Evolutionary conservation across 2,888 invertebrate species (phyloP).

Genomic region (Drosophila atripex): DNA sequence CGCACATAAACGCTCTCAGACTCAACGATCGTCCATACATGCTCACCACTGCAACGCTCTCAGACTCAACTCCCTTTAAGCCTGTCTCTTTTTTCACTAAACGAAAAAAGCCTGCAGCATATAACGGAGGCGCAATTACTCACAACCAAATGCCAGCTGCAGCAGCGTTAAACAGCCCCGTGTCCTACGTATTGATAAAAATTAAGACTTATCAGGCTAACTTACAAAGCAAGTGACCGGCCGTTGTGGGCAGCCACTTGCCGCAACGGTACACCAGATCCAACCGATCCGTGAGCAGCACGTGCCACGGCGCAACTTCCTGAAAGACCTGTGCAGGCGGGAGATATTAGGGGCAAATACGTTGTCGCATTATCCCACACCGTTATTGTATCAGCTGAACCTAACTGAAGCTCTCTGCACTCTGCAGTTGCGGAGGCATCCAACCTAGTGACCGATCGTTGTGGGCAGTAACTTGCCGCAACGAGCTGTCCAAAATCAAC

Average conservation of each 20-base stretch:
- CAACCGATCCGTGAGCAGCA: not conserved
- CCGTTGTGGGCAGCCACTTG: slow-evolving; percentile 1
- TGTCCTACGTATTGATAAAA: slow-evolving; percentile 1
- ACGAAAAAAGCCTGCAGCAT: slow-evolving; percentile 6
- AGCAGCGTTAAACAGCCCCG: not conserved
- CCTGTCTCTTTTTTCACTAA: not conserved
- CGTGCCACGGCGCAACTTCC: not conserved
- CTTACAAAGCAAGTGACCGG: not conserved
- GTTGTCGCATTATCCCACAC: too few relatives aligned
- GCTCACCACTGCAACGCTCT: not conserved
- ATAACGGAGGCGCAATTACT: not conserved
- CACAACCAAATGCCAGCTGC: too few relatives aligned
- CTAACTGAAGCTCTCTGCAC: too few relatives aligned
- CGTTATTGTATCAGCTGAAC: too few relatives aligned
- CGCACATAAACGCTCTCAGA: not conserved
- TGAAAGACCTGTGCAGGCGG: too few relatives aligned
- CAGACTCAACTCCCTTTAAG: not conserved
- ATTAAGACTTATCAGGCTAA: too few relatives aligned
- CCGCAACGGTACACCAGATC: too few relatives aligned
- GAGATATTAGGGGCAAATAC: too few relatives aligned
- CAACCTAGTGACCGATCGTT: too few relatives aligned
- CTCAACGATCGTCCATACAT: not conserved
- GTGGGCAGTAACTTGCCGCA: too few relatives aligned
- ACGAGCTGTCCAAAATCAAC: too few relatives aligned
- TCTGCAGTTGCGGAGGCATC: too few relatives aligned